phyloP scores from a whole-genome alignment of 2,888 invertebrate species.

The Limenitis camilla region DNA sequence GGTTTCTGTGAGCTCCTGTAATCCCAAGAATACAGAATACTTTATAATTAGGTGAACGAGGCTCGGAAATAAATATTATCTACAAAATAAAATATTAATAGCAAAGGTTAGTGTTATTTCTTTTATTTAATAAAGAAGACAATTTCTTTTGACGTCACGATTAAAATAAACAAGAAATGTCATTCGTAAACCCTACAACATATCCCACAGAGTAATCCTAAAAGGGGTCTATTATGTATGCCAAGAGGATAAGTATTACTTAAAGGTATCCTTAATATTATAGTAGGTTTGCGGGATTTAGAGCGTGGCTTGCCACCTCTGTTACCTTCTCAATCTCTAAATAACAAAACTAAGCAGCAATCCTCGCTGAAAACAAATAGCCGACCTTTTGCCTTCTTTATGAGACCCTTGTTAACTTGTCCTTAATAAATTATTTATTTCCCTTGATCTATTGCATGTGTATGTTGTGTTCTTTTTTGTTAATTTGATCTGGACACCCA shows the following conservation, averaged over 20 bases:
- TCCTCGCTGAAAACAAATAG: constrained; percentile 69
- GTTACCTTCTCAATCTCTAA: constrained; percentile 47
- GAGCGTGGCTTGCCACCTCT: constrained; percentile 34
- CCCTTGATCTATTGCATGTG: constrained; percentile 38
- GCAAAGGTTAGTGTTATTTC: no score
- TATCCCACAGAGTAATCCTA: not conserved
- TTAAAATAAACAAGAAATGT: no score
- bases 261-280: constrained; percentile 31
- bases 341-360: constrained; percentile 66
- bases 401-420: constrained; percentile 74
- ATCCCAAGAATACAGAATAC: no score
- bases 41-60: no score
- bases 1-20: no score
- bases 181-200: not conserved
- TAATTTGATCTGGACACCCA: no score
- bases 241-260: constrained; percentile 17
- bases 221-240: constrained; percentile 3
- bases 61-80: no score
- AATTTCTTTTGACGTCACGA: no score
- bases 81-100: no score
- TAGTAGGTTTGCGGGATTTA: constrained; percentile 41
- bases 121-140: no score
- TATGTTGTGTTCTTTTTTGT: constrained; percentile 48
- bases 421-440: constrained; percentile 74
- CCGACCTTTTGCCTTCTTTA: constrained; percentile 74